A percentile compares a stretch with the other conserved stretches of the same genome.
Evolutionary conservation across 2,888 invertebrate species (phyloP).

Genomic region (Stenchaetothrips biformis): DNA sequence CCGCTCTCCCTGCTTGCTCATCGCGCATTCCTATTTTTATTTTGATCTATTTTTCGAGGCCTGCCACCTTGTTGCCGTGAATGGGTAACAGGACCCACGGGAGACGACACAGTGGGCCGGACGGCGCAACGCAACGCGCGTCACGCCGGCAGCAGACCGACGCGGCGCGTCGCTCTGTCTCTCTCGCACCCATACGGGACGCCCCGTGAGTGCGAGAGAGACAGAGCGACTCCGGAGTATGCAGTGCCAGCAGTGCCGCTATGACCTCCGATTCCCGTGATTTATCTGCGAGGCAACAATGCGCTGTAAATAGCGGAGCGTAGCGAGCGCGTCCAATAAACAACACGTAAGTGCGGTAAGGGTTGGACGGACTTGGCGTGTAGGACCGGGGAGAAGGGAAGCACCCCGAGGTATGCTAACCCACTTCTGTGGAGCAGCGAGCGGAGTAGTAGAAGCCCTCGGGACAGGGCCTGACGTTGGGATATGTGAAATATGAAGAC

Average conservation of each 20-base stretch:
- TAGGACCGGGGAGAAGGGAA: not conserved
- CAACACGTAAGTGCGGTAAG: slow-evolving; percentile 18
- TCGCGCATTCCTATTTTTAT: too few relatives aligned
- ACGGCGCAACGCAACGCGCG: not conserved
- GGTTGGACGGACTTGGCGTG: not conserved
- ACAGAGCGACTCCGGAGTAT: not conserved
- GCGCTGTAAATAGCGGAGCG: slow-evolving; percentile 1
- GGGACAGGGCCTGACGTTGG: too few relatives aligned
- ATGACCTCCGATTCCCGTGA: not conserved
- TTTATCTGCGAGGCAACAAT: slow-evolving; percentile 10
- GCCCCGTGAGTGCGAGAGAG: not conserved
- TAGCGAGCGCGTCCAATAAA: not conserved
- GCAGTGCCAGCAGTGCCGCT: not conserved
- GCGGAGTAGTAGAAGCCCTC: not conserved
- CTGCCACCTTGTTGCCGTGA: not conserved
- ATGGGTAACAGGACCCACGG: not conserved
- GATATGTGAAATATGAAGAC: too few relatives aligned
- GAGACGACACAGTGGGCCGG: not conserved
- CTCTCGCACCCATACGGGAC: not conserved
- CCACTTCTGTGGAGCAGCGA: not conserved
- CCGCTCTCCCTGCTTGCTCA: not conserved
- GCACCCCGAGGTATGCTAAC: not conserved
- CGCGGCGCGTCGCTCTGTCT: not conserved
- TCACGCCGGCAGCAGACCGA: not conserved
- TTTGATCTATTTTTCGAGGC: too few relatives aligned